Evolutionary conservation across 2,113 vertebrate species (phyloP).

Genomic region (Notarius lentiginosus): DNA sequence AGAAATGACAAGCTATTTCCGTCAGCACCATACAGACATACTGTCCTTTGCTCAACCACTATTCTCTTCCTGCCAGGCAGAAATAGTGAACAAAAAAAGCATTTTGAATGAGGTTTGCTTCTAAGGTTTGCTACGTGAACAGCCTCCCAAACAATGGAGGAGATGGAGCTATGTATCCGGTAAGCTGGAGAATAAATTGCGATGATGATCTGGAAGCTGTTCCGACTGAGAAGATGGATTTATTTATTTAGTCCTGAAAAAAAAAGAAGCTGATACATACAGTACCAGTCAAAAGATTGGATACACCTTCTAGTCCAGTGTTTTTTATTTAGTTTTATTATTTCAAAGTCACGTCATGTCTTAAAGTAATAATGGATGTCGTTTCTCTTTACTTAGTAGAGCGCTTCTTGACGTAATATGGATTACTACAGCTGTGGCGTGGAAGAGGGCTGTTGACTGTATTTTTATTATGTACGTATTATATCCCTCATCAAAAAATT

Average conservation of each 20-base stretch:
- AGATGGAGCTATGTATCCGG: background rate
- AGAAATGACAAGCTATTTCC: constrained; percentile 57
- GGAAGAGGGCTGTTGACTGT: too few species aligned
- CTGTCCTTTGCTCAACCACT: constrained; percentile 57
- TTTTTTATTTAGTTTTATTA: too few species aligned
- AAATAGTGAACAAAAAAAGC: constrained; percentile 45
- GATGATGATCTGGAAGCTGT: constrained; percentile 20
- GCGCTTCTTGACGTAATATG: too few species aligned
- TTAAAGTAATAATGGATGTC: too few species aligned
- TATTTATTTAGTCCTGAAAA: background rate
- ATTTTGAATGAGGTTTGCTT: constrained; percentile 50
- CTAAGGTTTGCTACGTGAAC: constrained; percentile 48
- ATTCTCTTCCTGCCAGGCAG: constrained; percentile 52
- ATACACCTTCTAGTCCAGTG: too few species aligned
- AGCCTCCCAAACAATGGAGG: constrained; percentile 34
- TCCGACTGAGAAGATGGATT: background rate
- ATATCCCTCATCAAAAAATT: too few species aligned
- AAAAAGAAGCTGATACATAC: background rate
- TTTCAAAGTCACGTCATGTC: too few species aligned
- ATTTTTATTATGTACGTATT: too few species aligned
- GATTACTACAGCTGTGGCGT: too few species aligned
- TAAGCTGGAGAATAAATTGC: constrained; percentile 26
- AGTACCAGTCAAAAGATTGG: too few species aligned
- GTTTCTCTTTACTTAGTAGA: too few species aligned
- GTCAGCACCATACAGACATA: constrained; percentile 52